Conservation (phyloP, 2,797 vertebrate genomes). For the Chloroceryle inda region DNA sequence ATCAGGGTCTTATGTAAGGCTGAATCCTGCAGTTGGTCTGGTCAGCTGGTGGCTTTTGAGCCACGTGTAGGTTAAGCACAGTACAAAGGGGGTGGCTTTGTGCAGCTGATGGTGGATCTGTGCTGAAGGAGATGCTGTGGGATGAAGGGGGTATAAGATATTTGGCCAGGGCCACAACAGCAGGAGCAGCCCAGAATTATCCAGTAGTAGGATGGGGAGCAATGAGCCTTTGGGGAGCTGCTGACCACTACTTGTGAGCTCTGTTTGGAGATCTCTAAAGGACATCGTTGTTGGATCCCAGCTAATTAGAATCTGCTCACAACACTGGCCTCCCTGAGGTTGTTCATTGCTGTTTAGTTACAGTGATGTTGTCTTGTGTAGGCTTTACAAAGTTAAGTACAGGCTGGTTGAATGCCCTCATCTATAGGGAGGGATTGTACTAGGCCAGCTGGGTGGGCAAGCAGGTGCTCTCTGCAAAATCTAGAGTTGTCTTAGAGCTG, state of each 20-base stretch:
- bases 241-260: background rate
- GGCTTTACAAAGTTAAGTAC: background rate
- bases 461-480: background rate
- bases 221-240: background rate
- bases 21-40: background rate
- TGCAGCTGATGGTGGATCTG: background rate
- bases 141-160: background rate
- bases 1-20: background rate
- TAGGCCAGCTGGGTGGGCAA: background rate
- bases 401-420: fast-evolving
- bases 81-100: background rate
- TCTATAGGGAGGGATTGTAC: background rate
- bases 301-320: background rate
- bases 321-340: background rate
- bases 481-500: background rate
- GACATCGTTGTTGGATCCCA: fast-evolving
- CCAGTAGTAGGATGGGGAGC: background rate
- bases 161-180: background rate
- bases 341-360: background rate
- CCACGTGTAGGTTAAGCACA: fast-evolving
- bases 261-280: background rate
- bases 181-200: background rate
- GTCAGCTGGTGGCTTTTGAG: background rate
- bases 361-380: background rate
- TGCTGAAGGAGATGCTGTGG: background rate